A percentile compares a stretch with the other conserved stretches of the same genome.
These are phyloP conservation scores for Pagetopsis macropterus DNA, from an alignment of 2,797 vertebrate genomes.

Conservation along the genomic window DNA sequence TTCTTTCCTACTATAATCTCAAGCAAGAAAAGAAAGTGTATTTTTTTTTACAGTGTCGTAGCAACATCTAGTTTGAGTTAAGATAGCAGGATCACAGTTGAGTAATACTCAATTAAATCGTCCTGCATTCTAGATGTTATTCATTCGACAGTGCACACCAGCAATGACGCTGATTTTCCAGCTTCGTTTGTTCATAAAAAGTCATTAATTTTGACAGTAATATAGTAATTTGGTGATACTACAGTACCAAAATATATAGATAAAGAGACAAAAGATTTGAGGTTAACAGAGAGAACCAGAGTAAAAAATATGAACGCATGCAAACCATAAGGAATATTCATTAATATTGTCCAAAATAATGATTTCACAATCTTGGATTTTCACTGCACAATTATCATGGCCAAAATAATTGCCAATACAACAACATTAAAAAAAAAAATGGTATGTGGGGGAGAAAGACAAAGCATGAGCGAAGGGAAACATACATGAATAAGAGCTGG, in stretches of 20 bases:
- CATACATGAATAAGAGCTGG: too few species aligned
- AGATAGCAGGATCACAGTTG: background rate
- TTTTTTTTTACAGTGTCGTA: background rate
- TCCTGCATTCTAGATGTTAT: background rate
- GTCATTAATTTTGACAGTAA: too few species aligned
- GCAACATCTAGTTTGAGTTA: background rate
- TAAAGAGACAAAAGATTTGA: background rate
- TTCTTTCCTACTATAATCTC: conserved; percentile 13
- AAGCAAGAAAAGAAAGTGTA: background rate
- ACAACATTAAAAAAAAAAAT: too few species aligned
- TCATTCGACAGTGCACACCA: too few species aligned
- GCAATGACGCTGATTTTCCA: background rate
- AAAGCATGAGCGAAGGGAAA: too few species aligned
- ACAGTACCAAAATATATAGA: background rate
- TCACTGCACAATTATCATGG: too few species aligned
- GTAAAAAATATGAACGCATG: background rate
- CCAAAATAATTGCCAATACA: too few species aligned
- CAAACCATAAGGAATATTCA: too few species aligned
- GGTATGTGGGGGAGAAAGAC: too few species aligned
- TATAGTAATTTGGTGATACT: background rate
- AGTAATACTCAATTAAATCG: background rate
- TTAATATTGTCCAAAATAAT: too few species aligned
- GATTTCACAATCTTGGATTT: too few species aligned
- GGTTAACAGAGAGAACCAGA: background rate
- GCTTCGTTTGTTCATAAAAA: background rate